Base-by-base conservation (phyloP, 2,888 invertebrate species). In the Dynastes tityus region DNA sequence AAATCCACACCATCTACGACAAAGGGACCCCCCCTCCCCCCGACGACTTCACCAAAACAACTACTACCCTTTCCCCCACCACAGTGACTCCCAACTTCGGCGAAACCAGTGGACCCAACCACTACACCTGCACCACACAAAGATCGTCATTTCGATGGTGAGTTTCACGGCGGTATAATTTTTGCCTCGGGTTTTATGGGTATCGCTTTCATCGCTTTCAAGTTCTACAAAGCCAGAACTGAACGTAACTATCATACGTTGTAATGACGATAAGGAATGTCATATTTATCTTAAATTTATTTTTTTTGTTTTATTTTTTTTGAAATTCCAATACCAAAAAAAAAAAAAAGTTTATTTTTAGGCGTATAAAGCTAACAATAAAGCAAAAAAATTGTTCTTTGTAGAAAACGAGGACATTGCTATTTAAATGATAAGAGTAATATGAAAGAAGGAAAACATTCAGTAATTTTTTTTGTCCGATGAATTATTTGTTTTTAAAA, bases 181-280 rank as follows among this genome's bases (percentile, higher is more conserved):
- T 89, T 97, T 79, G 93, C 95, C 8, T 94, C 29, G 96, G 96
- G 96, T 49, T 88, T 97, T 27, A 91, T 96, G 76, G 96, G 94
- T 9, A 94, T 97, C 78, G 93, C 94, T 2, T 93, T 95, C 88
- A 94, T 97, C 85, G 95, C 95, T 53, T 95, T 94, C 90, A 96
- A 96, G 87, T 96, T 96, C 89, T 97, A 96, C 90, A 95, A 94
- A 88, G 94, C 95, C 80, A 93, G 95, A 86, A 94, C 94, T 79
- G 96, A 95, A 88, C 92, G 94, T 83, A 96, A 96, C 89, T 97
- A 97, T 89, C 96, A 96, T 86, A 96, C 96, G 80, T 93, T 97
- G 88, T 97, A 95, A 95, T 79, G 37, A 13, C 13, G 8, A 45
- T 16, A 13, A 55, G 22, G 9, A 2, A 3, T 53, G 45, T 45